phyloP scores from a whole-genome alignment of 2,797 vertebrate genomes.

The Gymnocypris eckloni region DNA sequence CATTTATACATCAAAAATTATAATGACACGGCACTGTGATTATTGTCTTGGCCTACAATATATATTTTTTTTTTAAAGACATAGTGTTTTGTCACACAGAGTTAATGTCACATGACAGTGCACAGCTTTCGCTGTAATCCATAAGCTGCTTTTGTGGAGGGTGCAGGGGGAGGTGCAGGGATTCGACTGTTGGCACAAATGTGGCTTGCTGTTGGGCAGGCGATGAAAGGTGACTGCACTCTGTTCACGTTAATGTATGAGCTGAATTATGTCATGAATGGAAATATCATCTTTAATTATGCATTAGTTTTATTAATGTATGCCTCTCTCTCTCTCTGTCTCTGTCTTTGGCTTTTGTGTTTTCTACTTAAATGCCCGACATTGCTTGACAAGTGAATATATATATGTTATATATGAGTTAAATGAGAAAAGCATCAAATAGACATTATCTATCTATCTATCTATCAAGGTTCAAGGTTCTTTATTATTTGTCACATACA shows the following conservation, averaged over 20 bases:
- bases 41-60: background rate
- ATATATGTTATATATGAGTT: too few species aligned
- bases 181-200: slow-evolving; percentile 46
- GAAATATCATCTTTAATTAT: slow-evolving; percentile 5
- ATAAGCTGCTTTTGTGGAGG: slow-evolving; percentile 57
- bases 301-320: background rate
- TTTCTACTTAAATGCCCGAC: background rate
- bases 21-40: background rate
- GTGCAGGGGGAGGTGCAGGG: background rate
- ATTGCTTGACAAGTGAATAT: background rate
- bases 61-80: background rate
- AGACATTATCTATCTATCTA: too few species aligned
- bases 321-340: background rate
- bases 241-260: slow-evolving; percentile 25
- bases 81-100: slow-evolving; percentile 39
- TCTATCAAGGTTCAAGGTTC: too few species aligned
- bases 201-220: slow-evolving; percentile 31
- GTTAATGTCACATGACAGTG: slow-evolving; percentile 46
- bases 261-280: background rate
- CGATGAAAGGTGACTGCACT: slow-evolving; percentile 40
- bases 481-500: too few species aligned
- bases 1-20: too few species aligned
- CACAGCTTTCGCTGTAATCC: slow-evolving; percentile 50
- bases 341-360: background rate
- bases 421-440: too few species aligned